Evolutionary conservation across 2,888 invertebrate genomes (phyloP).

Genomic region (Machimus rusticus): DNA sequence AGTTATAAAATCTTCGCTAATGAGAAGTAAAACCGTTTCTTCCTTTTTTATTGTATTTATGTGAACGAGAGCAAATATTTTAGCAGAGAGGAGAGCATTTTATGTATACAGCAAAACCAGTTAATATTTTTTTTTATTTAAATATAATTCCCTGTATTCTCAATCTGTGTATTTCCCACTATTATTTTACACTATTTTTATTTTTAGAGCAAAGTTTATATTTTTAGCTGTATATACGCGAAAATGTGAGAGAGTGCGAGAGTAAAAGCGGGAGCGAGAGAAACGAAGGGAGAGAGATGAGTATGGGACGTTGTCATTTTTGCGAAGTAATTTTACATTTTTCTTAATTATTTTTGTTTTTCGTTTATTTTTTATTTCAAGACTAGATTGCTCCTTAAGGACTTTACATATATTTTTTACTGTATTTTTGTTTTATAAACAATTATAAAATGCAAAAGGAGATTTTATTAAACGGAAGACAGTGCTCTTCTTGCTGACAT

Average conservation of each 20-base stretch:
- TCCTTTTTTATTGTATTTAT: slow-evolving; percentile 20
- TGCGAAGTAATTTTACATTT: slow-evolving; percentile 9
- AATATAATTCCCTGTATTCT: neutral
- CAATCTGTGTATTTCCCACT: neutral
- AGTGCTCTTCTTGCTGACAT: slow-evolving; percentile 28
- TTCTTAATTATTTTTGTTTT: neutral
- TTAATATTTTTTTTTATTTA: neutral
- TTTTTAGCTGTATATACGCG: neutral
- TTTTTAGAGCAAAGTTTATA: slow-evolving; percentile 19
- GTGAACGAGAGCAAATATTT: neutral
- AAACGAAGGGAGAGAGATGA: neutral
- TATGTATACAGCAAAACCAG: neutral
- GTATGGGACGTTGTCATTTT: slow-evolving; percentile 13
- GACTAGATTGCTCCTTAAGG: neutral
- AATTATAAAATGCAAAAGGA: slow-evolving; percentile 26
- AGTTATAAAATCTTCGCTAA: slow-evolving; percentile 7
- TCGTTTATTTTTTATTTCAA: neutral
- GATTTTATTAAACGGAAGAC: slow-evolving; percentile 29
- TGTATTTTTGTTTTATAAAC: slow-evolving; percentile 34
- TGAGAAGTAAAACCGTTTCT: slow-evolving; percentile 31
- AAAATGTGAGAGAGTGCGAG: neutral
- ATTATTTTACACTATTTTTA: neutral
- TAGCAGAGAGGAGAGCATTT: neutral
- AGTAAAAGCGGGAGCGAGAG: neutral
- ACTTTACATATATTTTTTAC: slow-evolving; percentile 29